These are phyloP conservation scores for Charanyca ferruginea DNA, from an alignment of 2,888 invertebrate genomes.

Conservation along the genomic window DNA sequence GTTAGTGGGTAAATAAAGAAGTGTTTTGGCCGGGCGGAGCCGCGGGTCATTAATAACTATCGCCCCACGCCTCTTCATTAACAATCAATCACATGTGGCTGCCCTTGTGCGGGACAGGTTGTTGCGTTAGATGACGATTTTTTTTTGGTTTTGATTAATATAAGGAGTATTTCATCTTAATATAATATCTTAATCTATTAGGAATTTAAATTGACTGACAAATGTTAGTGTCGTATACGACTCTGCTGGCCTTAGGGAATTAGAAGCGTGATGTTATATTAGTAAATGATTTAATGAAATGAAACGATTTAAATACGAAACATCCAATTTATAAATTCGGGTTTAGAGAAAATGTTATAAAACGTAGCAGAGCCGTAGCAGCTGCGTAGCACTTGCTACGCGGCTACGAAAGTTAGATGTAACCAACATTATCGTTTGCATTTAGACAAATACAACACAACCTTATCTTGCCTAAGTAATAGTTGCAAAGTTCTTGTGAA, in stretches of 20 bases:
- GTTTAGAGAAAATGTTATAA: neutral
- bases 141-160: constrained; percentile 62
- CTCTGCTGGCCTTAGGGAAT: neutral
- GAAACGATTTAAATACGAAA: too few species aligned
- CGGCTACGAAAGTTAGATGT: constrained; percentile 15
- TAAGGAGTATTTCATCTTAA: constrained; percentile 22
- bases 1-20: constrained; percentile 88
- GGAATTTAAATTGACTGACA: neutral
- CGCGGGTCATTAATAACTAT: constrained; percentile 88
- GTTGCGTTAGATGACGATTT: constrained; percentile 64
- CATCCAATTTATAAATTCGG: neutral
- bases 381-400: constrained; percentile 44
- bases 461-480: constrained; percentile 11
- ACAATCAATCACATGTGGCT: constrained; percentile 88
- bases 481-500: constrained; percentile 31
- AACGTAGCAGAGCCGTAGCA: constrained; percentile 35
- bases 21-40: constrained; percentile 79
- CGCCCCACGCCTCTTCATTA: constrained; percentile 87
- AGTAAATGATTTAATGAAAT: too few species aligned
- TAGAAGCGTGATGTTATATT: neutral
- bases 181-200: constrained; percentile 4
- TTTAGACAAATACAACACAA: neutral
- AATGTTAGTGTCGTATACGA: too few species aligned
- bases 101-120: constrained; percentile 76
- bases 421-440: neutral